These are phyloP conservation scores for Ciconia boyciana DNA, from an alignment of 2,113 vertebrate species.

Conservation along the genomic window DNA sequence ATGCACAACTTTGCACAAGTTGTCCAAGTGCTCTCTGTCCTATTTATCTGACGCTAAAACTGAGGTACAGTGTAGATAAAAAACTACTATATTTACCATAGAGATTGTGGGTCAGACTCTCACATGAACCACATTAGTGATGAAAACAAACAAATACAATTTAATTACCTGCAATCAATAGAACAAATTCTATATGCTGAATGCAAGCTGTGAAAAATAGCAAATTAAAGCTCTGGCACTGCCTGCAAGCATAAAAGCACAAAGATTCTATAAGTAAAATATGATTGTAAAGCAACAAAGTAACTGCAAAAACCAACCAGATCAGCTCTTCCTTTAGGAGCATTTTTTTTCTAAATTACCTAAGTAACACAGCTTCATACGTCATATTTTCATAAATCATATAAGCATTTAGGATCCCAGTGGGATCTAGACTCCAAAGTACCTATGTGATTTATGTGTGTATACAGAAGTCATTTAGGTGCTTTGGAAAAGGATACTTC, in stretches of 20 bases:
- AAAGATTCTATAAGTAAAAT: slow-evolving; percentile 47
- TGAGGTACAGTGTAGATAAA: neutral
- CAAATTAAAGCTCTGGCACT: slow-evolving; percentile 53
- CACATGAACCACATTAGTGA: neutral
- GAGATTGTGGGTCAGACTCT: neutral
- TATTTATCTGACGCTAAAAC: neutral
- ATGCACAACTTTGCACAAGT: neutral
- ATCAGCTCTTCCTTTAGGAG: neutral
- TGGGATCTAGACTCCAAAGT: slow-evolving; percentile 13
- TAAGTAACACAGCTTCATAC: neutral
- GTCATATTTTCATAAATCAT: slow-evolving; percentile 52
- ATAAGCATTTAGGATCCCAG: slow-evolving; percentile 7
- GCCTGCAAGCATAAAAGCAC: slow-evolving; percentile 6
- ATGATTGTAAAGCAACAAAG: slow-evolving; percentile 23
- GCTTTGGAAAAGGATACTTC: neutral
- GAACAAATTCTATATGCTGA: slow-evolving; percentile 52
- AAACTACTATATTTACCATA: neutral
- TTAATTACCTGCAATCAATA: slow-evolving; percentile 70
- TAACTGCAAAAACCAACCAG: slow-evolving; percentile 15
- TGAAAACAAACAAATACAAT: slow-evolving; percentile 48
- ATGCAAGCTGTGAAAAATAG: slow-evolving; percentile 52
- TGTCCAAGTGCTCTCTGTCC: neutral
- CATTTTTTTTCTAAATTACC: slow-evolving; percentile 22
- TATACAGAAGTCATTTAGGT: neutral
- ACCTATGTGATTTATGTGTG: neutral